Evolutionary conservation across 2,888 invertebrate species (phyloP), one percentile per base, ranked within the genome.

Genomic region (Fabriciana adippe): DNA sequence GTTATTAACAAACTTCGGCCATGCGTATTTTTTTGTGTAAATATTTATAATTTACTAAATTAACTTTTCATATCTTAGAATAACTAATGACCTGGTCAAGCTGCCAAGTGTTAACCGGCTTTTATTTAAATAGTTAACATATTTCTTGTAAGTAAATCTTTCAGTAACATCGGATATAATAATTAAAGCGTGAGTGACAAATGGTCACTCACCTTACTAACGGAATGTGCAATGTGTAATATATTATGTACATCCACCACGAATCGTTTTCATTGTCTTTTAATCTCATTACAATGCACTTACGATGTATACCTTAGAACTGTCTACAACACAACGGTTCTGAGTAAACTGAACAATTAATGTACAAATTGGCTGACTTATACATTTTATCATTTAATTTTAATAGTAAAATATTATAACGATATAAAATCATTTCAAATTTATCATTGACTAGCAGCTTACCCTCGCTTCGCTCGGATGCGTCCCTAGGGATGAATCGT

Each of bases 131-230:
- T 26, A 26, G 26, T 26, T 26, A 26, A 26, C 4, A 35, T 35
- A 35, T 35, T 8, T 35, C 8, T 35, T 8, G 35, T 8, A 35
- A 35, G 16, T 35, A 18, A 51, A 61, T 31, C 16, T 51, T 61
- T 61, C 61, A 51, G 4, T 53, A 5, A 5, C 14, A 18, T 50
- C 18, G 51, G 50, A 53, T 50, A 48, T 59, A 69, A 55, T 69
- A 71, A 71, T 71, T 71, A 71, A 45, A 18, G 48, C 64, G 53
- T 53, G 53, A 62, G 54, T 64, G 64, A 63, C 50, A 64, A 64
- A 59, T 74, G 77, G 75, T 77, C 78, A 74, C 73, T 78, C 74
- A 78, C 75, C 78, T 73, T 55, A 41, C 64, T 72, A 74, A 74
- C 70, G 75, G 78, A 75, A 75, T 74, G 72, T 70, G 60, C 54